A percentile compares a stretch with the other conserved stretches of the same genome.
These are phyloP conservation scores for Sarcophaga subvicina DNA, from an alignment of 2,888 invertebrate genomes.

Conservation along the genomic window DNA sequence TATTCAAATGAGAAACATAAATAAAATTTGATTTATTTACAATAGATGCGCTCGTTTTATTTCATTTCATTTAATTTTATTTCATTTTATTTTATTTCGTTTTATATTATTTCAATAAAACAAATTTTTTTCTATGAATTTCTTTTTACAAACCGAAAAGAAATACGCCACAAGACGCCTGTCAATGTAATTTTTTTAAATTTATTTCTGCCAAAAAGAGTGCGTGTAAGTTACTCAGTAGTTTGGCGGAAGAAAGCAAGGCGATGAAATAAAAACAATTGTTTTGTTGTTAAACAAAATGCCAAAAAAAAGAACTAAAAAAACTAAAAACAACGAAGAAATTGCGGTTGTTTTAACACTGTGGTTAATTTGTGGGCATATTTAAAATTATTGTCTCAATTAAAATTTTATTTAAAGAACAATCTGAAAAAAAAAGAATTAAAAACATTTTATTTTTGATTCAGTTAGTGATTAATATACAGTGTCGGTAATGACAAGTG, in stretches of 20 bases:
- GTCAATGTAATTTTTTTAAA: slow-evolving; percentile 1
- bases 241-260: not conserved
- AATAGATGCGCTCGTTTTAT: slow-evolving; percentile 51
- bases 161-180: slow-evolving; percentile 22
- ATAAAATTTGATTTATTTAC: slow-evolving; percentile 68
- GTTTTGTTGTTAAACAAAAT: slow-evolving; percentile 3
- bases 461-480: too few species aligned
- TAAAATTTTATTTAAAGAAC: slow-evolving; percentile 23
- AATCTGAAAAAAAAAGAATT: too few species aligned
- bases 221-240: not conserved
- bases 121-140: slow-evolving; percentile 8
- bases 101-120: not conserved
- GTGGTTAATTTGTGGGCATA: not conserved
- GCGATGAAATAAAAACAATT: slow-evolving; percentile 14
- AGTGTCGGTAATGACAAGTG: too few species aligned
- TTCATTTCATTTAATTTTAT: slow-evolving; percentile 16
- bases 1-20: slow-evolving; percentile 29
- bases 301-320: not conserved
- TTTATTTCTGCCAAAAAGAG: not conserved
- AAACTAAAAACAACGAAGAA: not conserved
- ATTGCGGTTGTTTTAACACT: not conserved
- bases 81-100: slow-evolving; percentile 16
- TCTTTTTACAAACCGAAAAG: not conserved
- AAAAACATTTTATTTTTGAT: too few species aligned
- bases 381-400: not conserved